These are phyloP conservation scores for Nymphicus hollandicus DNA, from an alignment of 2,113 vertebrate genomes.

Conservation along the genomic window DNA sequence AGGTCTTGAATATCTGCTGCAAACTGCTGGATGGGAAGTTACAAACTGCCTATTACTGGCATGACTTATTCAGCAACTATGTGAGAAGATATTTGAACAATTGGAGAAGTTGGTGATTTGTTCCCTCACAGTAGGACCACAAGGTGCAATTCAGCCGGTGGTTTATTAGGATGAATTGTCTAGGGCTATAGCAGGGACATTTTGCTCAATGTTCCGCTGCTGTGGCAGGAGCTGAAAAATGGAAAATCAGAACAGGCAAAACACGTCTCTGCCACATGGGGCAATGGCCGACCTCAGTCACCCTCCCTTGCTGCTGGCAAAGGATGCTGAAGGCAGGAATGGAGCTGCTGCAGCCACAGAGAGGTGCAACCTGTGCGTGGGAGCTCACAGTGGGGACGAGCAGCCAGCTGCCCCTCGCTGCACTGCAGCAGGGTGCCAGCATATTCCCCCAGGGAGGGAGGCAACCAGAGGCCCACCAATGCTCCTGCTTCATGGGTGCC, in stretches of 20 bases:
- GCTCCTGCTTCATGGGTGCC: not conserved
- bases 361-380: accelerated
- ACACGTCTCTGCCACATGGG: not conserved
- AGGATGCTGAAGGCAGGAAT: not conserved
- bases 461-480: not conserved
- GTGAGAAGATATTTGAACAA: constrained; percentile 24
- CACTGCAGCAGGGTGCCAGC: not conserved
- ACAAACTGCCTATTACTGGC: not conserved
- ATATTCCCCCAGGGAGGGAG: not conserved
- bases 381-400: accelerated
- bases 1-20: not conserved
- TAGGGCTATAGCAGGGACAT: not conserved
- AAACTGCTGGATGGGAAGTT: not conserved
- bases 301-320: not conserved
- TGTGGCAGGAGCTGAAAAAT: not conserved
- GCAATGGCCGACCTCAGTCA: not conserved
- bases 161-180: not conserved
- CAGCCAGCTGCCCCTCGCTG: not conserved
- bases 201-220: not conserved
- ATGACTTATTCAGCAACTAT: constrained; percentile 55
- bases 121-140: constrained; percentile 34
- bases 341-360: not conserved
- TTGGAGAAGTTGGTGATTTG: constrained; percentile 43
- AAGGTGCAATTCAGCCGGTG: constrained; percentile 12
- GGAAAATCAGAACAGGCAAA: constrained; percentile 38